Base-by-base conservation (phyloP, 2,797 vertebrate species). In the Gallinago solitaria region DNA sequence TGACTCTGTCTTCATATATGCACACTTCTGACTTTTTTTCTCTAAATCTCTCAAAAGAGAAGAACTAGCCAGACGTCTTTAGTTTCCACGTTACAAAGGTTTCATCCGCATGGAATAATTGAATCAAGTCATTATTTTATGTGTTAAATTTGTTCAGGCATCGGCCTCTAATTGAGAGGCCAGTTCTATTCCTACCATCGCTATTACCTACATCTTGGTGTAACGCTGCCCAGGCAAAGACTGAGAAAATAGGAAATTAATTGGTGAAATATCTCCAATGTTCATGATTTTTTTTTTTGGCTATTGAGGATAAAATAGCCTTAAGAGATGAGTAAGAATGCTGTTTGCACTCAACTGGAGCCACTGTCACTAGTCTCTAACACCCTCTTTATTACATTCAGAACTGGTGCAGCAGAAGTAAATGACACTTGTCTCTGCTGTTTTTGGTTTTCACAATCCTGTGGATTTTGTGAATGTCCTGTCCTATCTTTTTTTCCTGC, bases 401-500 rank as follows among this genome's bases (percentile, higher is more conserved):
- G 47, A 82, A 48, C 47, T 20, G 45, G 21, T 67, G 76, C 50
- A 69, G 43, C 65, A 73, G 30, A 79, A 83, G 56, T 32, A 77
- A 94, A 80, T 67, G 86, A 35, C 51, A 73, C 47, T 69, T 61
- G 47, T 25, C 61, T 95, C 64, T 70, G 27, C 63, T 89, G 59
- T 24, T 82, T n/a, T 60, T 83, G 37, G 13, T 37, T 17, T 69
- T 92, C 77, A 77, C 56, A 93, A 18, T 84, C 74, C 65, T 82
- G 51, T 85, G 83, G 83, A 92, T 92, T 93, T 87, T 92, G 75
- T 74, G 68, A 77, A 69, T 73, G 67, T 92, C 56, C 48, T 79
- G 74, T 92, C 53, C 51, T 18, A 0, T 27, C 32, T 83, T 93
- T 76, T 76, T 64, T 73, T 90, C 84, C 71, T 83, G 53, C n/a